phyloP scores from a whole-genome alignment of 2,113 vertebrate species.

The Oryzias woworae region DNA sequence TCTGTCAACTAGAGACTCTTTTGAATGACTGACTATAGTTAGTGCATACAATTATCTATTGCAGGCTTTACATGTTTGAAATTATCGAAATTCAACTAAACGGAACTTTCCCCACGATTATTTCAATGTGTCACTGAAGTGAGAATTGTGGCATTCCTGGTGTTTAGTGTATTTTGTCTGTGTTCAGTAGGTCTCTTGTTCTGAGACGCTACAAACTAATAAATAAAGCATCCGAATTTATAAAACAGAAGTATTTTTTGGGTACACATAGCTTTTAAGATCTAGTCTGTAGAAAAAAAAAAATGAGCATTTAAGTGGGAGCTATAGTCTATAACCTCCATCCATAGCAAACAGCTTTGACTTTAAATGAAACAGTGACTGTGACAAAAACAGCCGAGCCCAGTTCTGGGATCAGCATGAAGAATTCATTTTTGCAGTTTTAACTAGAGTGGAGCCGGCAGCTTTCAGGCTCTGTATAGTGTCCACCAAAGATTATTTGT shows the following conservation, averaged over 20 bases:
- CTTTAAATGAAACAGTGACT: slow-evolving; percentile 68
- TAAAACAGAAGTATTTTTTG: not conserved
- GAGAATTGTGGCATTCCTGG: too few relatives aligned
- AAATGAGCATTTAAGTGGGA: slow-evolving; percentile 8
- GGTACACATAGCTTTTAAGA: slow-evolving; percentile 14
- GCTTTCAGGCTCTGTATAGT: slow-evolving; percentile 61
- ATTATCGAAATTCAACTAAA: too few relatives aligned
- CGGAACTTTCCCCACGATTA: too few relatives aligned
- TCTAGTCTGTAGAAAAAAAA: slow-evolving; percentile 34
- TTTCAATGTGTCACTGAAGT: too few relatives aligned
- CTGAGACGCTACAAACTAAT: not conserved
- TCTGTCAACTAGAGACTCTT: too few relatives aligned
- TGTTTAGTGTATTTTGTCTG: too few relatives aligned
- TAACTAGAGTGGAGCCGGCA: slow-evolving; percentile 59
- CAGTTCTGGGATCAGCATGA: slow-evolving; percentile 71
- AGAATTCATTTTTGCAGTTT: slow-evolving; percentile 69
- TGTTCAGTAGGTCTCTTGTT: too few relatives aligned
- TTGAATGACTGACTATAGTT: too few relatives aligned
- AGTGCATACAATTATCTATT: too few relatives aligned
- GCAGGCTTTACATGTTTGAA: too few relatives aligned
- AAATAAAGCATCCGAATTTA: too few relatives aligned
- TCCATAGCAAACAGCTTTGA: slow-evolving; percentile 66
- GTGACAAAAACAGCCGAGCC: slow-evolving; percentile 72
- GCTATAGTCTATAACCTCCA: slow-evolving; percentile 50
- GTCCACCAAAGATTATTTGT: slow-evolving; percentile 28